Evolutionary conservation across 2,888 invertebrate genomes (phyloP).

Genomic region (Pogonocherus hispidulus): DNA sequence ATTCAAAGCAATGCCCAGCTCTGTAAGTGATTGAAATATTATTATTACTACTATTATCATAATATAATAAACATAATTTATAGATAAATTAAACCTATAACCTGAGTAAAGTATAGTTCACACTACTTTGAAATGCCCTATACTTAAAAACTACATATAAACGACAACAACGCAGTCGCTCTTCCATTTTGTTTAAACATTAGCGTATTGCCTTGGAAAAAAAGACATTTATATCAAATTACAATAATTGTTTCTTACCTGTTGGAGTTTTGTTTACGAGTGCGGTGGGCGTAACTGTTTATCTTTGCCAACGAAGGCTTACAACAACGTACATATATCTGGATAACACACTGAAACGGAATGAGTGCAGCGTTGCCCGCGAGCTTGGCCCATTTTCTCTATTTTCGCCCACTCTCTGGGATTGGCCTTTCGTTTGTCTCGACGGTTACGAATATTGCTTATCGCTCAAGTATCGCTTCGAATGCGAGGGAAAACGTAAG

Average conservation of each 20-base stretch:
- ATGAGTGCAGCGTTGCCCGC: constrained; percentile 16
- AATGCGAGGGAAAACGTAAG: neutral
- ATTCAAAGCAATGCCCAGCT: too few species aligned
- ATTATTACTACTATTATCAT: too few species aligned
- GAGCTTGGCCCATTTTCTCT: constrained; percentile 25
- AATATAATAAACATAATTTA: too few species aligned
- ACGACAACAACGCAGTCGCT: neutral
- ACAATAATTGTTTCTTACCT: constrained; percentile 43
- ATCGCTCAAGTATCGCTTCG: constrained; percentile 7
- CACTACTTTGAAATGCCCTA: neutral
- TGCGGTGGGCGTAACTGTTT: constrained; percentile 42
- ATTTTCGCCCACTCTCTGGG: constrained; percentile 31
- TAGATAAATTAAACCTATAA: too few species aligned
- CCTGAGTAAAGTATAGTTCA: too few species aligned
- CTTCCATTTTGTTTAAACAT: constrained; percentile 18
- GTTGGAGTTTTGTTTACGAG: constrained; percentile 48
- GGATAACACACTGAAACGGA: constrained; percentile 32
- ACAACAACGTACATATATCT: constrained; percentile 9
- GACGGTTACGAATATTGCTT: constrained; percentile 17
- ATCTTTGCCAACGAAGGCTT: neutral
- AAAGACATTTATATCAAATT: constrained; percentile 14
- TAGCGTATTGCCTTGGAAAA: neutral
- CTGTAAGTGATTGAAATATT: too few species aligned
- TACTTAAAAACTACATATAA: neutral
- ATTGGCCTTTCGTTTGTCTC: constrained; percentile 22